Conservation (phyloP, 2,797 vertebrate species). For the Tenualosa thibaudeaui region DNA sequence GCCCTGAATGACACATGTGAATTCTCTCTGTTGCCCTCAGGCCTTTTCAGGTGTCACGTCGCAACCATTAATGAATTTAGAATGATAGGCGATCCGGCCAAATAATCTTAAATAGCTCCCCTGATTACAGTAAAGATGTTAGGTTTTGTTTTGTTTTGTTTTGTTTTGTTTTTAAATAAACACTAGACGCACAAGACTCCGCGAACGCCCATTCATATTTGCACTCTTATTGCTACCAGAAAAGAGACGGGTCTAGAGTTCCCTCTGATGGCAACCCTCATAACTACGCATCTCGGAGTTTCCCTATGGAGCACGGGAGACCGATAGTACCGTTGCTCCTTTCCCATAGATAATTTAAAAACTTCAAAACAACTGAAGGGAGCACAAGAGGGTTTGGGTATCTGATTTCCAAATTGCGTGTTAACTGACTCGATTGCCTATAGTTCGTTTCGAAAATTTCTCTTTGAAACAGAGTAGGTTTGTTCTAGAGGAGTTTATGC, state of each 20-base stretch:
- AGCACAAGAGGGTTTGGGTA: not conserved
- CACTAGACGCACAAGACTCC: not conserved
- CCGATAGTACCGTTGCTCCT: not conserved
- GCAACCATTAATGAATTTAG: not conserved
- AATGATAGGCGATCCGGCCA: not conserved
- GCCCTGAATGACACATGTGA: not conserved
- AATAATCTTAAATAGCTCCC: not conserved
- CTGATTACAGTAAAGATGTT: not conserved
- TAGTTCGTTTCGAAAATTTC: not conserved
- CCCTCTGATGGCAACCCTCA: slow-evolving; percentile 75
- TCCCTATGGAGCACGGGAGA: not conserved
- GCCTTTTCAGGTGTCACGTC: not conserved
- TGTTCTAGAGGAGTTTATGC: not conserved
- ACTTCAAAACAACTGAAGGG: not conserved
- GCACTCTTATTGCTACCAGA: not conserved
- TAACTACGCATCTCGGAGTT: slow-evolving; percentile 45
- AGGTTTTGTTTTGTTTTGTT: not conserved
- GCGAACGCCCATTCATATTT: not conserved
- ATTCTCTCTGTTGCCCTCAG: not conserved
- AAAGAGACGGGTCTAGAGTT: slow-evolving; percentile 69
- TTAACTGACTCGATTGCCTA: no score
- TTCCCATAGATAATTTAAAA: not conserved
- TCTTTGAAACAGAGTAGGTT: not conserved
- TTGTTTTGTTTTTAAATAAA: not conserved
- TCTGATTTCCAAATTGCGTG: not conserved